Conservation (phyloP, 2,797 vertebrate species). For the Amniataba percoides region DNA sequence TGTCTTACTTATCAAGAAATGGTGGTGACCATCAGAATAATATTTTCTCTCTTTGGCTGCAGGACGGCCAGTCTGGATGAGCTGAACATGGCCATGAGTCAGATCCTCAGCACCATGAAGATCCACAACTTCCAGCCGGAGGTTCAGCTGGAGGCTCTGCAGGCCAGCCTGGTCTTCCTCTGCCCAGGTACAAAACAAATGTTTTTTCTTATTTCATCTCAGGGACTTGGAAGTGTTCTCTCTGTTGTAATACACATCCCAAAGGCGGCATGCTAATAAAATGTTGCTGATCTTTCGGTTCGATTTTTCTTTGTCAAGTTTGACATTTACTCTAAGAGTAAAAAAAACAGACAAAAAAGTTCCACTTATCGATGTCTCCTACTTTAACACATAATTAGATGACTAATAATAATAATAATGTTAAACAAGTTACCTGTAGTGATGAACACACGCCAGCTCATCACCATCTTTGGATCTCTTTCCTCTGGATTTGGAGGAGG, state of each 20-base stretch:
- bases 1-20: background rate
- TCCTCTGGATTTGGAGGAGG: background rate
- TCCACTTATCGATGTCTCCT: background rate
- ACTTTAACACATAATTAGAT: background rate
- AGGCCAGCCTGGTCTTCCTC: conserved; percentile 90
- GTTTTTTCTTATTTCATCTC: background rate
- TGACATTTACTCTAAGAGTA: too few species aligned
- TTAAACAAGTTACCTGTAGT: too few species aligned
- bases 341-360: too few species aligned
- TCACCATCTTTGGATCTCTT: too few species aligned
- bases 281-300: too few species aligned
- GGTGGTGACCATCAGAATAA: background rate
- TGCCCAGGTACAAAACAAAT: conserved; percentile 83
- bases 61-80: conserved; percentile 91
- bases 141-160: conserved; percentile 92
- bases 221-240: background rate
- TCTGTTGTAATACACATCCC: background rate
- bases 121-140: conserved; percentile 86
- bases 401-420: too few species aligned
- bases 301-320: too few species aligned
- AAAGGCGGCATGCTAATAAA: too few species aligned
- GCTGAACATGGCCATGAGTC: conserved; percentile 87
- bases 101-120: conserved; percentile 90
- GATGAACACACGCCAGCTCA: too few species aligned
- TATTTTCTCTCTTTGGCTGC: conserved; percentile 10